Evolutionary conservation across 2,888 invertebrate genomes (phyloP).

Genomic region (Leucoma salicis): DNA sequence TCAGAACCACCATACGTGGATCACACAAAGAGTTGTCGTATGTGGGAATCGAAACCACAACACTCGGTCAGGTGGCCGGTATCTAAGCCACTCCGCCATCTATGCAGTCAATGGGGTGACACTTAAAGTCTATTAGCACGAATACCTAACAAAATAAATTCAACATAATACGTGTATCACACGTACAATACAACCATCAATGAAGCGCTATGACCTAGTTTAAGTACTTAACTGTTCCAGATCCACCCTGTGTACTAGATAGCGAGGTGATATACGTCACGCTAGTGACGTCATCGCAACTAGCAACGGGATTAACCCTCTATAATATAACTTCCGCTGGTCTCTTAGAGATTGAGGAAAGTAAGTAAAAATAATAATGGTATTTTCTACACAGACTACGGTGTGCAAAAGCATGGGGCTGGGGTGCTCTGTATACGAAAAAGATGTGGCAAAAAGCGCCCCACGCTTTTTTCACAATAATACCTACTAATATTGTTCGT

Average conservation of each 20-base stretch:
- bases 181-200: background rate
- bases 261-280: background rate
- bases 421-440: too few relatives aligned
- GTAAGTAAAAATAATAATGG: too few relatives aligned
- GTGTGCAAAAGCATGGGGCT: too few relatives aligned
- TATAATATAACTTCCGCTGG: too few relatives aligned
- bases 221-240: background rate
- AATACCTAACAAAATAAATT: background rate
- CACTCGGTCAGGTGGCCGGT: background rate
- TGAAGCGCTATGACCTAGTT: slow-evolving; percentile 1
- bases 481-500: too few relatives aligned
- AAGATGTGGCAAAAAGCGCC: too few relatives aligned
- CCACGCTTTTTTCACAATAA: too few relatives aligned
- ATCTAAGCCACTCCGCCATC: background rate
- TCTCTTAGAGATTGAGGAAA: too few relatives aligned
- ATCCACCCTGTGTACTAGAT: slow-evolving; percentile 5
- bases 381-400: too few relatives aligned
- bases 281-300: background rate
- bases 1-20: background rate
- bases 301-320: background rate
- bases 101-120: background rate
- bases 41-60: background rate
- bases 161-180: background rate
- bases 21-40: background rate
- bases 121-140: background rate